Conservation (phyloP, 2,797 vertebrate species). For the Salarias fasciatus region DNA sequence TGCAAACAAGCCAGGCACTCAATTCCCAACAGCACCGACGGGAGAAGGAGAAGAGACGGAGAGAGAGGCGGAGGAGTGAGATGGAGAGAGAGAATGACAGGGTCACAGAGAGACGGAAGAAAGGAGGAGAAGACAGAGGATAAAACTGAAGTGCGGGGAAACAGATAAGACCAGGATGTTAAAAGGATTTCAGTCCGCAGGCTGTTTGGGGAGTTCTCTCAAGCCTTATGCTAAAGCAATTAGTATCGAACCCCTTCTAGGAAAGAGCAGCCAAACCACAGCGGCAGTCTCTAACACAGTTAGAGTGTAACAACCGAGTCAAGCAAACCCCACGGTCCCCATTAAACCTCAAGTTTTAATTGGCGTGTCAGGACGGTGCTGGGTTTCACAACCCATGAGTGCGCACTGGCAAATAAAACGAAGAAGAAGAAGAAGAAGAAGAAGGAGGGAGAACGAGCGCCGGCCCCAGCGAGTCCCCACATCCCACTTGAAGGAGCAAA, state of each 20-base stretch:
- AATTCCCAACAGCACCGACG: slow-evolving; percentile 63
- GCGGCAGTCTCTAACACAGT: slow-evolving; percentile 69
- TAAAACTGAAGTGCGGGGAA: slow-evolving; percentile 61
- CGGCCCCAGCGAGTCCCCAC: slow-evolving; percentile 29
- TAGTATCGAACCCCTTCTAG: slow-evolving; percentile 81
- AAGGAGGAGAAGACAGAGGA: slow-evolving; percentile 35
- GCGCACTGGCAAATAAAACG: slow-evolving; percentile 16
- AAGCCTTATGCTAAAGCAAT: slow-evolving; percentile 81
- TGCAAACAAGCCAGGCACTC: slow-evolving; percentile 74
- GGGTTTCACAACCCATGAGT: slow-evolving; percentile 45
- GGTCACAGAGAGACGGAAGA: slow-evolving; percentile 39
- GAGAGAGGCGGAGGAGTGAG: slow-evolving; percentile 50
- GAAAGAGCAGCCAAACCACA: slow-evolving; percentile 73
- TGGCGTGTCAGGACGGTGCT: slow-evolving; percentile 65
- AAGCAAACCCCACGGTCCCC: slow-evolving; percentile 62
- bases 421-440: slow-evolving; percentile 10
- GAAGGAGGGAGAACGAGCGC: too few species aligned
- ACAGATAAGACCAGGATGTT: slow-evolving; percentile 78
- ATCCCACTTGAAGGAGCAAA: slow-evolving; percentile 49
- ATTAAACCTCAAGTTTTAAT: slow-evolving; percentile 77
- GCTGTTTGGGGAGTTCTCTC: slow-evolving; percentile 76
- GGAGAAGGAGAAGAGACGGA: slow-evolving; percentile 41
- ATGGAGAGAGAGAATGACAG: slow-evolving; percentile 44
- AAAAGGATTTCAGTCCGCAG: slow-evolving; percentile 73
- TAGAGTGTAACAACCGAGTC: slow-evolving; percentile 72